Percentiles rank a stretch among this genome's conserved stretches.
Evolutionary conservation across 2,113 vertebrate genomes (phyloP).

Genomic region (Trachemys scripta): DNA sequence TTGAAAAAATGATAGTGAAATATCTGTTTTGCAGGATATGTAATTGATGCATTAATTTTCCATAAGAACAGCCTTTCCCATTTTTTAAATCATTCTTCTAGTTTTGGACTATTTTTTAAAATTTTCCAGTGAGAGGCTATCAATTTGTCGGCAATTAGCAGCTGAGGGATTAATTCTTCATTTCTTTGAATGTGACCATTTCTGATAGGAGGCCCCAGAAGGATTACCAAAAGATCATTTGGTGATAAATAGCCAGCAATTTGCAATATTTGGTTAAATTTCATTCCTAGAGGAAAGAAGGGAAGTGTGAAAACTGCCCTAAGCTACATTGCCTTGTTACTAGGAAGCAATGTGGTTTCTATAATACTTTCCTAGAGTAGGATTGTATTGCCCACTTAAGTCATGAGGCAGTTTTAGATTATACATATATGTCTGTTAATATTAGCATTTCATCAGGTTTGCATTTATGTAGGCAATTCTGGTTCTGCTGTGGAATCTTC

Average conservation of each 20-base stretch:
- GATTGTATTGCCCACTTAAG: not conserved
- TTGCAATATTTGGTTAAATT: not conserved
- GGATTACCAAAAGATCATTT: not conserved
- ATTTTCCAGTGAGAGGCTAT: constrained; percentile 3
- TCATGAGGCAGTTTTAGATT: not conserved
- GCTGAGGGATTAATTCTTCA: not conserved
- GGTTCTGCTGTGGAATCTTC: not conserved
- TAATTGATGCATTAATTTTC: not conserved
- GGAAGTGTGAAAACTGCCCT: not conserved
- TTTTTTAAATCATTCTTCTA: not conserved
- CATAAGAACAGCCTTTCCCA: not conserved
- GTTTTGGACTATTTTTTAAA: not conserved
- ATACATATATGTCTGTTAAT: not conserved
- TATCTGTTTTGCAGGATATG: not conserved
- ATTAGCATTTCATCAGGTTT: not conserved
- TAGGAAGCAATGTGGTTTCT: not conserved
- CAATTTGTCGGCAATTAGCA: not conserved
- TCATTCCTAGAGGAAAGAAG: not conserved
- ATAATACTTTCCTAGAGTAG: not conserved
- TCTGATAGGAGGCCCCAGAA: constrained; percentile 1
- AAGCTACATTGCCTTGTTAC: not conserved
- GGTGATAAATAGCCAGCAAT: not conserved
- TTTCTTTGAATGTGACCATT: not conserved
- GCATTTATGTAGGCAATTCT: not conserved
- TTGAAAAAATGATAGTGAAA: not conserved